Evolutionary conservation across 2,888 invertebrate genomes (phyloP).

Genomic region (Allophyes oxyacanthae): DNA sequence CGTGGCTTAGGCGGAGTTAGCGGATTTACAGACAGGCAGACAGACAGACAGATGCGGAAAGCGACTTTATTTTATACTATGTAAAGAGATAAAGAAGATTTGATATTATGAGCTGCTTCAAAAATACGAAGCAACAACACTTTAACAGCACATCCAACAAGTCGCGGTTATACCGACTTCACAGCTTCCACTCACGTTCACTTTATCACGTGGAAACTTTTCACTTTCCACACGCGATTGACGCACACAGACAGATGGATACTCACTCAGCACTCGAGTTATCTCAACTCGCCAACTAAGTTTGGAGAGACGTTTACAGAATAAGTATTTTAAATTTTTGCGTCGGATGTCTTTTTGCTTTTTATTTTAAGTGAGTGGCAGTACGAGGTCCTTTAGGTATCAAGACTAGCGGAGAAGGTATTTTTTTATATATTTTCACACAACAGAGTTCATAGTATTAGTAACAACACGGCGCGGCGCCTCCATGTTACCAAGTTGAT

Average conservation of each 20-base stretch:
- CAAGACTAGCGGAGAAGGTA: too few relatives aligned
- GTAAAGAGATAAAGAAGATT: too few relatives aligned
- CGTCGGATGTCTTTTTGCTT: constrained; percentile 17
- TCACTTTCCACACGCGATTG: constrained; percentile 76
- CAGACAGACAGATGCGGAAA: too few relatives aligned
- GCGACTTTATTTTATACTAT: too few relatives aligned
- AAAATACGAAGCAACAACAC: constrained; percentile 24
- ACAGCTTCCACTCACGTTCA: constrained; percentile 62
- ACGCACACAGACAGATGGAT: constrained; percentile 61
- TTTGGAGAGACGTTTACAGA: constrained; percentile 48
- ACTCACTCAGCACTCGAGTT: constrained; percentile 55
- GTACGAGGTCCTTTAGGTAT: background rate
- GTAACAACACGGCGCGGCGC: too few relatives aligned
- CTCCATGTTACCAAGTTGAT: too few relatives aligned
- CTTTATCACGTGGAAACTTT: constrained; percentile 71
- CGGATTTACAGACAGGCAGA: too few relatives aligned
- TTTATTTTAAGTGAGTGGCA: constrained; percentile 17
- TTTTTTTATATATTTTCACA: too few relatives aligned
- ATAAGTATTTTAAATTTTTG: constrained; percentile 47
- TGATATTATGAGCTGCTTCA: background rate
- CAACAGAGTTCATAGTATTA: too few relatives aligned
- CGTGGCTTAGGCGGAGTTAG: too few relatives aligned
- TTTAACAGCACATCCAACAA: constrained; percentile 28
- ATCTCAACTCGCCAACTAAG: constrained; percentile 50
- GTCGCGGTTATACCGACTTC: constrained; percentile 26